Evolutionary conservation across 2,797 vertebrate genomes (phyloP), one percentile per base, ranked within the genome.

Genomic region (Enteromius radiatus): DNA sequence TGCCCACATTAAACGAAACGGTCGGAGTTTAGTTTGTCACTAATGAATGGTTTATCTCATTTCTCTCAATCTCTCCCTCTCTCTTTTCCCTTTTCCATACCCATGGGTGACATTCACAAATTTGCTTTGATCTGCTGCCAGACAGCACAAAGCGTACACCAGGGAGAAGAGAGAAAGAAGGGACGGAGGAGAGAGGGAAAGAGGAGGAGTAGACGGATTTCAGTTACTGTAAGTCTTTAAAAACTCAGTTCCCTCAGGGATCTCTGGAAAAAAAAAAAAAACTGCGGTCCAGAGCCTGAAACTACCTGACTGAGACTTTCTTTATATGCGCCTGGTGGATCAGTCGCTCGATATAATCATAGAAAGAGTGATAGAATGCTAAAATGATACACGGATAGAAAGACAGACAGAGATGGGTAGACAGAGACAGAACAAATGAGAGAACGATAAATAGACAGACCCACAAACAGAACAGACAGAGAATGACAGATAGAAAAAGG

Each of bases 141-240:
- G 76, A 86, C 75, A 10, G 61, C 80, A 88, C 76, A 88, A 88
- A 88, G 45, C 21, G 61, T 23, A 77, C 86, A 80, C 82, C 67
- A 68, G 84, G 78, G 82, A 84, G 59, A 80, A 4, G 36, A 81
- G 33, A 49, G 33, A 77, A 7, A 77, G 67, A 75, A 69, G 75
- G 69, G 38, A 54, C 59, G 47, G 21, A 38, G 75, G 56, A 54
- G 80, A 76, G 70, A 33, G 43, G 36, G 23, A 68, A 68, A 33
- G 56, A 69, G 86, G 77, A 79, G 78, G 87, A 79, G 76, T 59
- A 83, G 74, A 81, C 78, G 59, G n/a, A 80, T 74, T 85, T 78
- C 67, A 61, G 71, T 86, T 88, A 83, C 86, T 84, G 86, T 86
- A 86, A 87, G 79, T 84, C 77, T 87, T 86, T 83, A 82, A 86